Conservation (phyloP, 2,888 invertebrate species). For the Alloplasta piceator region DNA sequence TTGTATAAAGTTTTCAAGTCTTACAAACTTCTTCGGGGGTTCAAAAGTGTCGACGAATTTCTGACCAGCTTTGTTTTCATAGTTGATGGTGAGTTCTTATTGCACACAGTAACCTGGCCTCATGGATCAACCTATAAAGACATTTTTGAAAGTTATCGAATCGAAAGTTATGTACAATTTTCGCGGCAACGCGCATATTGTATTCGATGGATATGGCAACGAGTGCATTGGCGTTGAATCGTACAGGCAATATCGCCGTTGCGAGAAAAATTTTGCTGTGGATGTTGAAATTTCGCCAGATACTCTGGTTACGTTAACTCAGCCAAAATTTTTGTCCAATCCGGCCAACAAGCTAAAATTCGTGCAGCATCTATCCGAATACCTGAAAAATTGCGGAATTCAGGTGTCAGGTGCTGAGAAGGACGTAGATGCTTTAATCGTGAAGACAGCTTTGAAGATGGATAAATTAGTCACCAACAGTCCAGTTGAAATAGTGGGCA, state of each 20-base stretch:
- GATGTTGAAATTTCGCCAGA: constrained; percentile 58
- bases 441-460: constrained; percentile 45
- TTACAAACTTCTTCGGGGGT: background rate
- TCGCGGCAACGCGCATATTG: constrained; percentile 22
- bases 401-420: constrained; percentile 48
- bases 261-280: constrained; percentile 49
- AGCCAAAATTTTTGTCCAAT: constrained; percentile 65
- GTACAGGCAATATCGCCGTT: constrained; percentile 61
- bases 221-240: constrained; percentile 61
- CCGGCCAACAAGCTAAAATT: constrained; percentile 62
- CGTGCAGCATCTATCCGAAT: constrained; percentile 13
- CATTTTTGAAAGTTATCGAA: background rate
- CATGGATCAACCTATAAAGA: background rate
- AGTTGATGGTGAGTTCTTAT: background rate
- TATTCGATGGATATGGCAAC: constrained; percentile 67
- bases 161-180: background rate
- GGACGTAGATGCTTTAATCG: constrained; percentile 65
- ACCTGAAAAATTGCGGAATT: constrained; percentile 23
- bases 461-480: background rate
- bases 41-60: constrained; percentile 2
- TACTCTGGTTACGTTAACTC: constrained; percentile 55
- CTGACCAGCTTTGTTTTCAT: constrained; percentile 41
- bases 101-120: background rate
- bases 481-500: constrained; percentile 46
- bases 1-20: background rate